Evolutionary conservation across 2,797 vertebrate genomes (phyloP).

Genomic region (Helostoma temminkii): DNA sequence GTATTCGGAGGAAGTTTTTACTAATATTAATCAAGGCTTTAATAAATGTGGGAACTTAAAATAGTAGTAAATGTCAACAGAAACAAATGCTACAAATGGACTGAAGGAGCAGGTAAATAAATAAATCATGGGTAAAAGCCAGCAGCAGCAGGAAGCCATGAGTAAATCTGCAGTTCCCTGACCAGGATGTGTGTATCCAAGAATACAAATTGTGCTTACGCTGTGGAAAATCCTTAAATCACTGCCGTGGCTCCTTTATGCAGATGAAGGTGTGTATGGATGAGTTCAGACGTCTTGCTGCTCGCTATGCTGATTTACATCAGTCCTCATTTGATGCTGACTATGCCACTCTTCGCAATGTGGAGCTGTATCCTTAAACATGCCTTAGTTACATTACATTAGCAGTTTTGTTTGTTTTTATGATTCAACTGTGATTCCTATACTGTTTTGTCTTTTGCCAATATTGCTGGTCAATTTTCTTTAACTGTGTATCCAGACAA

Average conservation of each 20-base stretch:
- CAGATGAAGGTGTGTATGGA: slow-evolving; percentile 99
- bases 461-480: slow-evolving; percentile 29
- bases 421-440: background rate
- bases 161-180: background rate
- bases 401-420: fast-evolving
- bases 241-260: background rate
- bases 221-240: no score
- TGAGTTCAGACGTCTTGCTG: slow-evolving; percentile 92
- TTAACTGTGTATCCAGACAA: slow-evolving; percentile 88
- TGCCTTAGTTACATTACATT: background rate
- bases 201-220: background rate
- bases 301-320: slow-evolving; percentile 93
- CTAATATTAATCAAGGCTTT: background rate
- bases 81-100: background rate
- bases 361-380: slow-evolving; percentile 94
- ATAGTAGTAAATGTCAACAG: background rate
- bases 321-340: slow-evolving; percentile 98
- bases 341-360: slow-evolving; percentile 93
- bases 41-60: background rate
- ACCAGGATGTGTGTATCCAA: background rate
- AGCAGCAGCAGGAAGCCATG: background rate
- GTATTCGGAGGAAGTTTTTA: background rate
- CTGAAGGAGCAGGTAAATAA: background rate
- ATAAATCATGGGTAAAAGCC: background rate
- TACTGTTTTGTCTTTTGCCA: background rate